Base-by-base conservation (phyloP, 2,797 vertebrate species). In the Phylloscopus collybita region DNA sequence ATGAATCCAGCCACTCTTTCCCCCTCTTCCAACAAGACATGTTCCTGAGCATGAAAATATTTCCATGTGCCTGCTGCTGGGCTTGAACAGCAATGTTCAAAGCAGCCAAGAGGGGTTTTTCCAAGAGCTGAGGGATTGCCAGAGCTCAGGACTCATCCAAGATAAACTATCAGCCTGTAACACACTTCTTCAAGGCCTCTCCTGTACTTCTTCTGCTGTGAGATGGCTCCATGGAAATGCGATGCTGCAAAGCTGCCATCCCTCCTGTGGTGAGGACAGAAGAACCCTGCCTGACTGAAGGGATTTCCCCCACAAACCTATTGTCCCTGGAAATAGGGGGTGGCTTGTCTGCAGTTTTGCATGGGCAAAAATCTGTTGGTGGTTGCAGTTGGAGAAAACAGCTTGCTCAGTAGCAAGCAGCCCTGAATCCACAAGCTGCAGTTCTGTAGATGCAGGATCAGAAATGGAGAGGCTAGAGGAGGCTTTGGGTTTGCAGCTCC, bases 301-400 rank as follows among this genome's bases (percentile, higher is more conserved):
- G 13, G 19, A 54, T 54, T 78, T 81, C 4, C 13, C 16, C 16
- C 1, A 0, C 15, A 26, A 53, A 65, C 9, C 0, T 0, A 3
- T 42, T 1, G 1, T 1, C 11, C 11, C 34, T 65, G 61, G 40
- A 71, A 80, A 53, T 1, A 29, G 4, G 1, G 15, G 5, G 4
- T 60, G 17, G 25, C 12, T 27, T 60, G 22, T 30, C 45, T 74
- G n/a, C 10, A 32, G 16, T 60, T 60, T 73, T 86, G 17, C 18
- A 21, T 2, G 1, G 25, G 8, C 16, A 16, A 60, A 75, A 44
- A 9, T 29, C 12, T n/a, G 1, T 53, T 3, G 5, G 26, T 60
- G 6, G 17, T 44, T n/a, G 13, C 12, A 74, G 16, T 2, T n/a
- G 61, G 40, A 76, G 27, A 42, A 66, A 71, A 60, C 16, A 45